A percentile compares a stretch with the other conserved stretches of the same genome.
phyloP scores from a whole-genome alignment of 2,888 invertebrate species.

The Xanthorhoe spadicearia region DNA sequence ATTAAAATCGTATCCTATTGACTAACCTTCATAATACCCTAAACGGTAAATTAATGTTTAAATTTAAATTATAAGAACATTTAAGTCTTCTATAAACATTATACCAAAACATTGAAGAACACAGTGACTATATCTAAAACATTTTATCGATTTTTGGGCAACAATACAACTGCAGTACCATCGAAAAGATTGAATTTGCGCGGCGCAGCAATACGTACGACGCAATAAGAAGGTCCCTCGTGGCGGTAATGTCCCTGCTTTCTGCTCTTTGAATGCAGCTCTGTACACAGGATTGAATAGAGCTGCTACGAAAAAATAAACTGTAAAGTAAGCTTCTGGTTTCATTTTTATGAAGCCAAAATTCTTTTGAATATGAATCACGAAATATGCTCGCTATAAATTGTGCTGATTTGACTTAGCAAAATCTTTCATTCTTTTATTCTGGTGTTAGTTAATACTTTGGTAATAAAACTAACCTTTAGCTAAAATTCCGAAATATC shows the following conservation, averaged over 20 bases:
- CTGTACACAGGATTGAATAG: slow-evolving; percentile 16
- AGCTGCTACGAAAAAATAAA: slow-evolving; percentile 18
- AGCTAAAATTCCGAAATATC: too few relatives aligned
- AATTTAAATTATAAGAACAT: too few relatives aligned
- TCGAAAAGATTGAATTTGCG: slow-evolving; percentile 30
- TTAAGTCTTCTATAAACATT: neutral
- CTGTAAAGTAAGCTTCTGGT: neutral
- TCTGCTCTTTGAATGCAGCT: slow-evolving; percentile 22
- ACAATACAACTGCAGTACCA: slow-evolving; percentile 13
- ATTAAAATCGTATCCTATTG: too few relatives aligned
- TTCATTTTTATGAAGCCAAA: neutral
- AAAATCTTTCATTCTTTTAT: too few relatives aligned
- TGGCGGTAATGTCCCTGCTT: slow-evolving; percentile 27
- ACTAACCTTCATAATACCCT: too few relatives aligned
- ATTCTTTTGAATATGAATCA: neutral
- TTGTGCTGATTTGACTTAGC: too few relatives aligned
- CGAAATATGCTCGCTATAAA: neutral
- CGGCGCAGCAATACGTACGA: slow-evolving; percentile 23
- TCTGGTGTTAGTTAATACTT: too few relatives aligned
- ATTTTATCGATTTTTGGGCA: slow-evolving; percentile 15
- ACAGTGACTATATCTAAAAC: neutral
- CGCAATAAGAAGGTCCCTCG: slow-evolving; percentile 31
- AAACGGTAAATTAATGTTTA: too few relatives aligned
- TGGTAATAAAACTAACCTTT: too few relatives aligned
- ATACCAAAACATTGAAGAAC: neutral